Conservation (phyloP, 1,140 invertebrate species). For the Anadara kagoshimensis region DNA sequence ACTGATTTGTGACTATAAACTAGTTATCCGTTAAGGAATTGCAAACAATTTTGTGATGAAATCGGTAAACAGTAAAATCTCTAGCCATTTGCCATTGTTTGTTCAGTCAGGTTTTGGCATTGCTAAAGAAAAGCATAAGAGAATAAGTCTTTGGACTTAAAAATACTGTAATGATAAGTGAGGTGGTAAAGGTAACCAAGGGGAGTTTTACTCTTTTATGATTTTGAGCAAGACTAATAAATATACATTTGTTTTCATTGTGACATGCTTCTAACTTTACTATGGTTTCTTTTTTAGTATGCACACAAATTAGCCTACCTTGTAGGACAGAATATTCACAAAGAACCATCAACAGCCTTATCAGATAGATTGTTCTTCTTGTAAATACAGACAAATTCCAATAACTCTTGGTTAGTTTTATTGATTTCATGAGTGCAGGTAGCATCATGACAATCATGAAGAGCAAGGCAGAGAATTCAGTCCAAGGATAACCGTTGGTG, state of each 20-base stretch:
- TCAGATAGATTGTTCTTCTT: slow-evolving; percentile 74
- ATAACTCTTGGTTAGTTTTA: background rate
- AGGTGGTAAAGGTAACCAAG: background rate
- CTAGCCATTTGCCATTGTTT: no score
- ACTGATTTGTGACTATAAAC: no score
- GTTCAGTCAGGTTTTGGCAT: no score
- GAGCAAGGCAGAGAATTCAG: no score
- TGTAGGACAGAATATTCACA: slow-evolving; percentile 81
- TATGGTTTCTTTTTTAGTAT: slow-evolving; percentile 75
- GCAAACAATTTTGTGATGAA: no score
- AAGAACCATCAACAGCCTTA: slow-evolving; percentile 73
- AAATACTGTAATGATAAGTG: background rate
- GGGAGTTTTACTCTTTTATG: background rate
- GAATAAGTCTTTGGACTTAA: no score
- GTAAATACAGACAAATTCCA: slow-evolving; percentile 47
- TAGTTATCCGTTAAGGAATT: no score
- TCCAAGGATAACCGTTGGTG: no score
- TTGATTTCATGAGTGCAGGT: no score
- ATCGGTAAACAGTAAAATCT: no score
- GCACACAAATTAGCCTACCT: slow-evolving; percentile 89
- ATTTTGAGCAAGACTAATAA: background rate
- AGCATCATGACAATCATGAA: no score
- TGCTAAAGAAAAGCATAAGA: no score
- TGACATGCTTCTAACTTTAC: background rate
- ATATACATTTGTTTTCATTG: slow-evolving; percentile 8